Percentiles rank a stretch among this genome's conserved stretches.
These are phyloP conservation scores for Poeciliopsis prolifica DNA, from an alignment of 2,113 vertebrate genomes.

Conservation along the genomic window DNA sequence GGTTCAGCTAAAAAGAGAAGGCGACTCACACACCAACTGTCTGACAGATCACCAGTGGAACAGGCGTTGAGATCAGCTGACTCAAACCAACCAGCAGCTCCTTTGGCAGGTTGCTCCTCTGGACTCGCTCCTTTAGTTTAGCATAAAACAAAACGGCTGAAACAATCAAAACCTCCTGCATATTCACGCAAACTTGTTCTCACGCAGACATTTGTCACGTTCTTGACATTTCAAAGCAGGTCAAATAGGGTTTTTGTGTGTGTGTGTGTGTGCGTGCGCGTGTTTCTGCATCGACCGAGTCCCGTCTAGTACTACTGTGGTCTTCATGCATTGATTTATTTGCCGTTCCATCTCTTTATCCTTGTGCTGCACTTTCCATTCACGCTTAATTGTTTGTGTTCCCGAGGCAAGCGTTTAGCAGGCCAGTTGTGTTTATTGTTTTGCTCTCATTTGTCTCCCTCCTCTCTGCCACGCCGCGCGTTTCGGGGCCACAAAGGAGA, in stretches of 20 bases:
- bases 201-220: too few relatives aligned
- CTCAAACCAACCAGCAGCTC: too few relatives aligned
- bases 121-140: too few relatives aligned
- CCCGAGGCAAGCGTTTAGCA: not conserved
- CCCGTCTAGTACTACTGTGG: not conserved
- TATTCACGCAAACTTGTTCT: not conserved
- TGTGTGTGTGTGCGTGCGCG: not conserved
- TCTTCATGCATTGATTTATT: not conserved
- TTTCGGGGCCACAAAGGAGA: conserved; percentile 5
- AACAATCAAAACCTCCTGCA: too few relatives aligned
- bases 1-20: too few relatives aligned
- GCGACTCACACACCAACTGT: too few relatives aligned
- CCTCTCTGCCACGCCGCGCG: conserved; percentile 16
- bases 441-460: conserved; percentile 19
- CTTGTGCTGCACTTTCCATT: conserved; percentile 14
- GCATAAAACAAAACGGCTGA: too few relatives aligned
- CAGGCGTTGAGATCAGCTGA: too few relatives aligned
- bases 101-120: too few relatives aligned
- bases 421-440: conserved; percentile 16
- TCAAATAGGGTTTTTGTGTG: not conserved
- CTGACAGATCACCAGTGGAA: too few relatives aligned
- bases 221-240: not conserved
- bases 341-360: not conserved
- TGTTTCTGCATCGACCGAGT: not conserved
- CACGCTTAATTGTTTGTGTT: not conserved